Conservation (phyloP, 1,140 invertebrate species). For the Diachasmimorpha longicaudata region DNA sequence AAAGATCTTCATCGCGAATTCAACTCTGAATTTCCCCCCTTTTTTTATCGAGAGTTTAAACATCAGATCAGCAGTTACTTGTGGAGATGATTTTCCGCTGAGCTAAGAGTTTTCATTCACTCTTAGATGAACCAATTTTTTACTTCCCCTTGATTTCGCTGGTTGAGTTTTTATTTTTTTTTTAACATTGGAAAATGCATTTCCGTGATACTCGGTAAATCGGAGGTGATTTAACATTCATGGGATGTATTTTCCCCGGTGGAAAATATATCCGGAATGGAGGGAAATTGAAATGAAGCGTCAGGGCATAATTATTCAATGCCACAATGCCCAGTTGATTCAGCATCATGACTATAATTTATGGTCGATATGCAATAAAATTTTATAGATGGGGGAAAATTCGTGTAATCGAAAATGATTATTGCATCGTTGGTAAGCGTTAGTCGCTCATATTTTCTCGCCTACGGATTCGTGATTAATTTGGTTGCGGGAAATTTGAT, state of each 20-base stretch:
- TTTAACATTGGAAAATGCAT: neutral
- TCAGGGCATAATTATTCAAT: neutral
- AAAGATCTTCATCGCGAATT: no score
- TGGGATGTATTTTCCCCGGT: neutral
- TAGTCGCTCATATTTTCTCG: neutral
- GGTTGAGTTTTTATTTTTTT: neutral
- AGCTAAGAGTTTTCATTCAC: neutral
- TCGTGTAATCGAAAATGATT: neutral
- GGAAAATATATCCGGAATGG: neutral
- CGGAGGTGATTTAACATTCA: neutral
- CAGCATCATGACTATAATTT: neutral
- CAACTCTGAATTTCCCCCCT: no score
- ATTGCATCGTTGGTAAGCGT: neutral
- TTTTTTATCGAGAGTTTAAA: neutral
- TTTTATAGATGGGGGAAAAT: neutral
- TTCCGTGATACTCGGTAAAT: neutral
- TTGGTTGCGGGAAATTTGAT: neutral
- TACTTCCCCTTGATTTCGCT: neutral
- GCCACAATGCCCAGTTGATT: neutral
- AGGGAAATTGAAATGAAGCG: neutral
- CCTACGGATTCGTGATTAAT: neutral
- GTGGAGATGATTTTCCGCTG: neutral
- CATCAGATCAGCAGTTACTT: neutral
- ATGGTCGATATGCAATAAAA: neutral
- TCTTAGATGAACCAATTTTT: neutral